Conservation (phyloP, 2,888 invertebrate species). For the Elegia similella region DNA sequence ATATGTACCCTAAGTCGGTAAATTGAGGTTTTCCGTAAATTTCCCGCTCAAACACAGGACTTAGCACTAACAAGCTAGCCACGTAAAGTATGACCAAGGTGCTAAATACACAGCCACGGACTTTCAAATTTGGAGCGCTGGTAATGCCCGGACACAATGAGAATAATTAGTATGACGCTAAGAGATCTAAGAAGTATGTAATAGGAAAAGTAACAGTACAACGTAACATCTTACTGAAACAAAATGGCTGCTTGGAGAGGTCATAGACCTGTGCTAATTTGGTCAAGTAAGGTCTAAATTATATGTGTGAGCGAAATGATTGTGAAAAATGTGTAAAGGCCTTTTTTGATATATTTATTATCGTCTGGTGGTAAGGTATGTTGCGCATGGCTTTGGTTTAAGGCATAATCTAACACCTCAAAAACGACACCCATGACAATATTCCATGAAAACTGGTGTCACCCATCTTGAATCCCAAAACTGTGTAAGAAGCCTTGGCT, state of each 20-base stretch:
- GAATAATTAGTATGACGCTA: constrained; percentile 2
- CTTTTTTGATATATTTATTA: too few species aligned
- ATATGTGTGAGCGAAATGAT: too few species aligned
- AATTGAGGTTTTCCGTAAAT: constrained; percentile 18
- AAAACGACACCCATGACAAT: too few species aligned
- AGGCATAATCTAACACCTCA: too few species aligned
- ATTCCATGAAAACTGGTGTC: too few species aligned
- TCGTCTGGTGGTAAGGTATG: too few species aligned
- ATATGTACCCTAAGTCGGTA: neutral
- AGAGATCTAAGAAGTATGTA: constrained; percentile 2
- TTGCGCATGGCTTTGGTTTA: too few species aligned
- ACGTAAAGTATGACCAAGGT: constrained; percentile 26
- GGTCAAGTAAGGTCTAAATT: too few species aligned
- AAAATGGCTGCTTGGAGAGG: neutral
- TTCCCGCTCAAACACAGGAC: constrained; percentile 19
- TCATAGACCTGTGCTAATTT: neutral
- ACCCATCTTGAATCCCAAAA: too few species aligned
- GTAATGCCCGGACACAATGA: constrained; percentile 14
- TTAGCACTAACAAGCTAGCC: constrained; percentile 36
- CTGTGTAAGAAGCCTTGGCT: too few species aligned
- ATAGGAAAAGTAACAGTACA: neutral
- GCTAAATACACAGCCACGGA: constrained; percentile 30
- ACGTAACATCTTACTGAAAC: neutral
- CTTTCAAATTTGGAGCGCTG: constrained; percentile 20
- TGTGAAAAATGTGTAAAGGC: too few species aligned